These are phyloP conservation scores for Sepiola atlantica DNA, from an alignment of 2,888 invertebrate genomes.

Conservation along the genomic window DNA sequence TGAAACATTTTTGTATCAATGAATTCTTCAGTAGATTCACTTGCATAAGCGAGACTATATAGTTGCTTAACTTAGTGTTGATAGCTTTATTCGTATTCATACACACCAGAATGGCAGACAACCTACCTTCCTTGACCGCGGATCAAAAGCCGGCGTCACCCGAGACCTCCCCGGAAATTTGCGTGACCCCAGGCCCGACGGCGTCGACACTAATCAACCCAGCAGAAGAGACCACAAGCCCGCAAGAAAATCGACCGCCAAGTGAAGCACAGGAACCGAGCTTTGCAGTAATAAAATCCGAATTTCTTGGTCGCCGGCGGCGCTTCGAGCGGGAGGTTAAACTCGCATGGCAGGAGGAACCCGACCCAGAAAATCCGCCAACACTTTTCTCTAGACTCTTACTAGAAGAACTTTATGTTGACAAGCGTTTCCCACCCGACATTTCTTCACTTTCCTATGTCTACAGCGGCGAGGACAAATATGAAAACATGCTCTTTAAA, in stretches of 20 bases:
- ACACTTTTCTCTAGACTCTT: not conserved
- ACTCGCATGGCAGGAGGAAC: not conserved
- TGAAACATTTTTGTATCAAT: too few species aligned
- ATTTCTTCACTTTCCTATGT: conserved; percentile 87
- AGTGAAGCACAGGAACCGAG: not conserved
- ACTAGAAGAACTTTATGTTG: conserved; percentile 82
- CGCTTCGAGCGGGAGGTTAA: not conserved
- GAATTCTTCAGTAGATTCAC: not conserved
- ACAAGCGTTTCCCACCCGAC: conserved; percentile 88
- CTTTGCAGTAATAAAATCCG: not conserved
- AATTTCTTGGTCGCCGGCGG: not conserved
- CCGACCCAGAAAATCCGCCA: not conserved
- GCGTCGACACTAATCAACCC: not conserved
- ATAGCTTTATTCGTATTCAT: not conserved
- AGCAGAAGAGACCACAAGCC: not conserved
- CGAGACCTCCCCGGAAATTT: not conserved
- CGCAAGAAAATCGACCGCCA: not conserved
- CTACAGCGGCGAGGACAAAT: conserved; percentile 83
- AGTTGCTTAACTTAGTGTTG: not conserved
- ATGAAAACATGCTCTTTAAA: conserved; percentile 90
- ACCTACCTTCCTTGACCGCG: not conserved
- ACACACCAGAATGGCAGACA: not conserved
- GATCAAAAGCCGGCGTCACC: not conserved
- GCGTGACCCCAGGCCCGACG: not conserved
- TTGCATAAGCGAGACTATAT: not conserved